Base-by-base conservation (phyloP, 2,888 invertebrate species). In the Acanthosoma haemorrhoidale region DNA sequence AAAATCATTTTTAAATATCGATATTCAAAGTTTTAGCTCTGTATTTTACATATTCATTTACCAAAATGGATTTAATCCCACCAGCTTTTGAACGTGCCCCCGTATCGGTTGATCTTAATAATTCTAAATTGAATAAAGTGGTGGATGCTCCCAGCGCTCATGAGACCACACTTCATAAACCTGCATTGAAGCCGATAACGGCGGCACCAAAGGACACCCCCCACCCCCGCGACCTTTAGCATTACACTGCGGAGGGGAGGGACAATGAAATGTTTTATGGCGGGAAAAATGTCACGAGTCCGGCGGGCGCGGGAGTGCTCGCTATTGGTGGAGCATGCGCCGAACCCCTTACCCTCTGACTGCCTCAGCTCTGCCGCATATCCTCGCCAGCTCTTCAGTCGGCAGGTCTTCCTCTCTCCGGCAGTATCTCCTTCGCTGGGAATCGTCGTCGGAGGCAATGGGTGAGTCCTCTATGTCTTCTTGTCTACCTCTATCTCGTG, bases 331-430 rank as follows among this genome's bases (percentile, higher is more conserved):
- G 63, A 31, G 16, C 68, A 70, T 60, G 64, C 73, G 64, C 38
- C 59, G 32, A 34, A 15, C 36, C 21, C 57, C 31, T 82, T 82
- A 81, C 81, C 82, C 81, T 79, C 39, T 32, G 41, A 43, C 67
- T 70, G 16, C 8, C 15, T 13, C 25, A 2, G 2, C 6, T 6
- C 25, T 51, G 51, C n/a, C 51, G 80, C 61, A 60, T 63, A 51
- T 16, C 16, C 41, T 38, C 39, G 15, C 29, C 60, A 16, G 32
- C 39, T 41, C 57, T 18, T 58, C 34, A 13, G 39, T 38, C 21
- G 69, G n/a, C 4, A 58, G 70, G 61, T 13, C 21, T 21, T 18
- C 61, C 21, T 11, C 38, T 38, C 25, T 21, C 32, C 4, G 3
- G 63, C 18, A 11, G 15, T 6, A 13, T 11, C 51, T n/a, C 18